A percentile compares a stretch with the other conserved stretches of the same genome.
These are phyloP conservation scores for Willowsia nigromaculata DNA, from an alignment of 2,888 invertebrate species.

Conservation along the genomic window DNA sequence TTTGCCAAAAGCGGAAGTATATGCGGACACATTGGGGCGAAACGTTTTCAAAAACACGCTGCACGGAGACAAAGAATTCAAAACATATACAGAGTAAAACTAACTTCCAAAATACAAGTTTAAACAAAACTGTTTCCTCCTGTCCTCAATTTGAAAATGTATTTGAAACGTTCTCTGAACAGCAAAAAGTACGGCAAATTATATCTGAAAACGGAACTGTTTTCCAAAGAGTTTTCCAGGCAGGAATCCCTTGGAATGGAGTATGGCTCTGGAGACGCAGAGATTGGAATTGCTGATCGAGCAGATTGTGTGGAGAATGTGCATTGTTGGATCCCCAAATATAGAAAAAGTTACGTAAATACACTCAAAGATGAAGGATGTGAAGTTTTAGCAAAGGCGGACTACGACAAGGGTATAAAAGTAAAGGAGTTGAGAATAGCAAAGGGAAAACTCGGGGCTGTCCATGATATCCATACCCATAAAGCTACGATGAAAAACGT, in stretches of 20 bases:
- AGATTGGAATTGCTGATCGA: not conserved
- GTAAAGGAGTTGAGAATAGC: not conserved
- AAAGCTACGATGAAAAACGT: not conserved
- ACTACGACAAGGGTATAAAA: not conserved
- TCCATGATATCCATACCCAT: no score
- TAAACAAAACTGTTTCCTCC: no score
- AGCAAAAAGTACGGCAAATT: conserved; percentile 48
- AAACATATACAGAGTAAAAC: conserved; percentile 63
- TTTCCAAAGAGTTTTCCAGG: not conserved
- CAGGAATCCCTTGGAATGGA: not conserved
- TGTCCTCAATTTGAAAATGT: not conserved
- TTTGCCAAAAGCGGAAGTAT: conserved; percentile 49
- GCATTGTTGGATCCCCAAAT: conserved; percentile 59
- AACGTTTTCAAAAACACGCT: conserved; percentile 49
- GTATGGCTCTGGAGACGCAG: not conserved
- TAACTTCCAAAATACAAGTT: not conserved
- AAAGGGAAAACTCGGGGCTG: not conserved
- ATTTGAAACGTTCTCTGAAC: not conserved
- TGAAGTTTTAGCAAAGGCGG: conserved; percentile 1
- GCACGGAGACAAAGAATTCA: conserved; percentile 56
- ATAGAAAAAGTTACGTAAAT: conserved; percentile 32
- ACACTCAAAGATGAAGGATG: not conserved
- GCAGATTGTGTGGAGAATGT: conserved; percentile 8
- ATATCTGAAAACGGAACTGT: conserved; percentile 52
- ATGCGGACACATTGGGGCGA: conserved; percentile 49